phyloP scores from a whole-genome alignment of 2,113 vertebrate species.

The Tyrannus savana region DNA sequence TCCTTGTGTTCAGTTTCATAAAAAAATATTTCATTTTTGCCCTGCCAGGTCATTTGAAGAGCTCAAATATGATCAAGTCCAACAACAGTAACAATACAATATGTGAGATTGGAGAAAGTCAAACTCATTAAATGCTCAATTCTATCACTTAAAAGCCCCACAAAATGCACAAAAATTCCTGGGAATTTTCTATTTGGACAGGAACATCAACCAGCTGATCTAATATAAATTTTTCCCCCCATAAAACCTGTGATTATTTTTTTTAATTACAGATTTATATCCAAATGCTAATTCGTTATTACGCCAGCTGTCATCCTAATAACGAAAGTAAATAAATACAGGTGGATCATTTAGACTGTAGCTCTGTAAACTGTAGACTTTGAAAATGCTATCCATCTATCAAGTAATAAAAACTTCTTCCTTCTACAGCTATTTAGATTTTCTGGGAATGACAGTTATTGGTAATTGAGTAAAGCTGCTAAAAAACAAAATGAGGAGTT shows the following conservation, averaged over 20 bases:
- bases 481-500: neutral
- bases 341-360: neutral
- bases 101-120: neutral
- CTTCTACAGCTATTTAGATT: neutral
- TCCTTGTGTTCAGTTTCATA: neutral
- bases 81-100: neutral
- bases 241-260: neutral
- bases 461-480: neutral
- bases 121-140: neutral
- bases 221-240: neutral
- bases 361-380: neutral
- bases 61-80: neutral
- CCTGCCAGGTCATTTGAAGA: neutral
- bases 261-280: neutral
- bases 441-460: neutral
- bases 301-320: neutral
- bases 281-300: neutral
- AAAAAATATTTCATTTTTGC: neutral
- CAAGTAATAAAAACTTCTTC: neutral
- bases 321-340: neutral
- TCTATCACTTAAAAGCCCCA: neutral
- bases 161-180: neutral
- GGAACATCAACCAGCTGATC: neutral
- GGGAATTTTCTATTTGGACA: neutral
- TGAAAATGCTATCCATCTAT: neutral